Conservation (phyloP, 1,140 invertebrate species). For the Mylabris phalerata region DNA sequence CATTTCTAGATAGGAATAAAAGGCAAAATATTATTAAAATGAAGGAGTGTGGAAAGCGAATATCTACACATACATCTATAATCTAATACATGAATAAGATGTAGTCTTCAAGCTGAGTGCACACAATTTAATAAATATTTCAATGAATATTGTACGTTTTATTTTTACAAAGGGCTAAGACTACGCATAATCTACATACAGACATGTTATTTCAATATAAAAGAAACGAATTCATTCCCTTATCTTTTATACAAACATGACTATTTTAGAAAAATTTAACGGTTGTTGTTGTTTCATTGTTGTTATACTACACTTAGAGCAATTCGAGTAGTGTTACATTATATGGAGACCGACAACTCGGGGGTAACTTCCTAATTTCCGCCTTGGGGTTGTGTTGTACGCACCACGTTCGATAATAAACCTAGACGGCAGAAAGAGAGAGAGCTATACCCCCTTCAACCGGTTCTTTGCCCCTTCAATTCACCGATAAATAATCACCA, state of each 20-base stretch:
- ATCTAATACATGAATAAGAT: not conserved
- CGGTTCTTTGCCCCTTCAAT: too few species aligned
- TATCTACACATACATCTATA: conserved; percentile 16
- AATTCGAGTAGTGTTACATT: too few species aligned
- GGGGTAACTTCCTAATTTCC: conserved; percentile 10
- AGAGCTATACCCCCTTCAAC: too few species aligned
- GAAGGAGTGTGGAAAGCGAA: conserved; percentile 20
- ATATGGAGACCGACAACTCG: not conserved
- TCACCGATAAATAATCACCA: conserved; percentile 11
- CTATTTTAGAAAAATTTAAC: too few species aligned
- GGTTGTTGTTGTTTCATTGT: too few species aligned
- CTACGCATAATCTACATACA: not conserved
- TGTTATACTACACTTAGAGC: too few species aligned
- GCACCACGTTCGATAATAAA: conserved; percentile 1
- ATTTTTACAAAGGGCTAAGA: conserved; percentile 17
- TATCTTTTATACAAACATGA: too few species aligned
- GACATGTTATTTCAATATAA: too few species aligned
- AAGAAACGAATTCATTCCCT: too few species aligned
- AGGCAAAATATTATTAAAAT: conserved; percentile 23
- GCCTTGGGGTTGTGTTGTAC: not conserved
- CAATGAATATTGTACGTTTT: conserved; percentile 12
- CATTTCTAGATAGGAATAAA: conserved; percentile 21
- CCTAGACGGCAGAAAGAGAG: conserved; percentile 5
- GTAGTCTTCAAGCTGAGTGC: not conserved
- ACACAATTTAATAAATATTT: conserved; percentile 24